phyloP scores from a whole-genome alignment of 2,888 invertebrate species.

The Agapostemon virescens region DNA sequence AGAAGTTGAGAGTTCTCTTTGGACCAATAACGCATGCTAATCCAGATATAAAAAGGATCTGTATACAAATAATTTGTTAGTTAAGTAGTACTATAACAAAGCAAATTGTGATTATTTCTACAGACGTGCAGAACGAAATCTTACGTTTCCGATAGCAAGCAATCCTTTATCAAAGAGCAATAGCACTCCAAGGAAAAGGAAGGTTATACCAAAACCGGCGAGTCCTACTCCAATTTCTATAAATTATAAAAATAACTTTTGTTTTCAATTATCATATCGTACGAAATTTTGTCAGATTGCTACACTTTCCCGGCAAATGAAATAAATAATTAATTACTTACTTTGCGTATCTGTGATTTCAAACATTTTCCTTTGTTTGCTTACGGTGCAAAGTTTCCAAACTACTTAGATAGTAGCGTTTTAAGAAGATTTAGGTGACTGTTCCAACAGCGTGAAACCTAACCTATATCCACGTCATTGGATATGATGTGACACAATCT shows the following conservation, averaged over 20 bases:
- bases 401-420: constrained; percentile 28
- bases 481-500: constrained; percentile 62
- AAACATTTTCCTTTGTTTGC: constrained; percentile 84
- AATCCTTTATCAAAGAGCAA: constrained; percentile 98
- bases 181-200: constrained; percentile 95
- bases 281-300: not conserved
- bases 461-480: constrained; percentile 77
- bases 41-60: constrained; percentile 98
- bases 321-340: constrained; percentile 81
- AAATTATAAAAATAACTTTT: constrained; percentile 74
- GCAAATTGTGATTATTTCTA: not conserved
- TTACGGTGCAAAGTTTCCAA: constrained; percentile 17
- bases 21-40: constrained; percentile 97
- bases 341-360: constrained; percentile 92
- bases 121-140: constrained; percentile 71
- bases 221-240: constrained; percentile 98
- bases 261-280: not conserved
- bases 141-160: constrained; percentile 99
- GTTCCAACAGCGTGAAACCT: constrained; percentile 61
- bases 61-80: constrained; percentile 59
- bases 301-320: not conserved
- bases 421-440: constrained; percentile 28
- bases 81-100: constrained; percentile 8
- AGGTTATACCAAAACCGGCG: constrained; percentile 96
- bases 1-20: constrained; percentile 96